These are phyloP conservation scores for Cynopterus sphinx DNA, from an alignment of 2,797 vertebrate species.

Conservation along the genomic window DNA sequence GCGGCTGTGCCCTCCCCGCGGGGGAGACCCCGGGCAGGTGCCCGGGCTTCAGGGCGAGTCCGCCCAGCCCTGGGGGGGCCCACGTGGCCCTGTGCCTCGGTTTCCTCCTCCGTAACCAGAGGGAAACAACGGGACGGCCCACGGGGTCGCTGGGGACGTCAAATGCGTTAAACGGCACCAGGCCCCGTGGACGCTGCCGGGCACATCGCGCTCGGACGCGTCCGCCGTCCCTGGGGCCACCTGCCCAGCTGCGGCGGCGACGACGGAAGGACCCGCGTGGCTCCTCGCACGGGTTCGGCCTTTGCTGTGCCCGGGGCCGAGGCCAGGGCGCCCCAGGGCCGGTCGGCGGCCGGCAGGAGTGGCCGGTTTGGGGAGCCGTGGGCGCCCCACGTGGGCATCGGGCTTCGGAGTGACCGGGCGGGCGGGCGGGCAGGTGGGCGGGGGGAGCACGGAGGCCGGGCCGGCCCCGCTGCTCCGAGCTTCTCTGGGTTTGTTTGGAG, in stretches of 20 bases:
- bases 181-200: rapidly evolving
- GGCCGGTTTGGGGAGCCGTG: rapidly evolving
- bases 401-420: background rate
- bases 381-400: rapidly evolving
- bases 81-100: background rate
- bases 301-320: background rate
- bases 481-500: background rate
- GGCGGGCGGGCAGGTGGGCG: too few relatives aligned
- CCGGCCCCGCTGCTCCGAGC: background rate
- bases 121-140: rapidly evolving
- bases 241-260: background rate
- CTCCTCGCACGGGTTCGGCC: too few relatives aligned
- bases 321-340: rapidly evolving
- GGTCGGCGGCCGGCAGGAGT: rapidly evolving
- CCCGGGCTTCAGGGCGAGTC: background rate
- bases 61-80: too few relatives aligned
- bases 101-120: background rate
- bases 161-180: background rate
- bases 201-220: rapidly evolving
- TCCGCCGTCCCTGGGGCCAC: rapidly evolving
- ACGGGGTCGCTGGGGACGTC: rapidly evolving
- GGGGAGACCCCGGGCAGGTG: rapidly evolving
- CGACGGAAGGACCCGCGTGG: rapidly evolving
- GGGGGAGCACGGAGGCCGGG: rapidly evolving
- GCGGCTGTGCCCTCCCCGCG: rapidly evolving